Evolutionary conservation across 2,888 invertebrate genomes (phyloP).

Genomic region (Rhagophthalmus giganteus): DNA sequence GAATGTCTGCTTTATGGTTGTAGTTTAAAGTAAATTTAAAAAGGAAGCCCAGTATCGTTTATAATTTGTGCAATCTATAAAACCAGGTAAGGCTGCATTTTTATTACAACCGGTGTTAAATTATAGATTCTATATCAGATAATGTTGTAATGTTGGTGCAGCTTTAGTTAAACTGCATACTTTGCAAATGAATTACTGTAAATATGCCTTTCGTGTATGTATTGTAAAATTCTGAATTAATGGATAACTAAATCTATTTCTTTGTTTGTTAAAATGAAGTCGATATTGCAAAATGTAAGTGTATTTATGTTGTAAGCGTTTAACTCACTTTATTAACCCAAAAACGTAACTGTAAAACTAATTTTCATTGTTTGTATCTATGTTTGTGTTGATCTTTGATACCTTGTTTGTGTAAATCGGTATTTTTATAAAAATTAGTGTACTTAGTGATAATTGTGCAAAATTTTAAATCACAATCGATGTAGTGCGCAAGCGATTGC

Average conservation of each 20-base stretch:
- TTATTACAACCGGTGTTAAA: constrained; percentile 7
- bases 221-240: constrained; percentile 39
- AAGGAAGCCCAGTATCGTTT: constrained; percentile 10
- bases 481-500: constrained; percentile 37
- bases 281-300: constrained; percentile 14
- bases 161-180: constrained; percentile 24
- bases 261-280: constrained; percentile 15
- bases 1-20: constrained; percentile 27
- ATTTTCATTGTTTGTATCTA: constrained; percentile 3
- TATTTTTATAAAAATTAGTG: constrained; percentile 41
- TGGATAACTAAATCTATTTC: constrained; percentile 16
- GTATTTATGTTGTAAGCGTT: constrained; percentile 26
- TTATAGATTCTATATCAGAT: constrained; percentile 6
- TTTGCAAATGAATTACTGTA: constrained; percentile 36
- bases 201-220: constrained; percentile 44
- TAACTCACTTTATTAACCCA: constrained; percentile 27
- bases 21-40: constrained; percentile 17
- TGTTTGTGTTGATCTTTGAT: constrained; percentile 21
- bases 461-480: constrained; percentile 35
- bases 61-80: constrained; percentile 18
- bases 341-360: background rate
- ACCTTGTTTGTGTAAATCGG: constrained; percentile 36
- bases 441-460: constrained; percentile 36
- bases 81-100: constrained; percentile 16
- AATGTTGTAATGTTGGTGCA: constrained; percentile 21